Evolutionary conservation across 2,888 invertebrate genomes (phyloP), one percentile per base, ranked within the genome.

Genomic region (Spodoptera picta): DNA sequence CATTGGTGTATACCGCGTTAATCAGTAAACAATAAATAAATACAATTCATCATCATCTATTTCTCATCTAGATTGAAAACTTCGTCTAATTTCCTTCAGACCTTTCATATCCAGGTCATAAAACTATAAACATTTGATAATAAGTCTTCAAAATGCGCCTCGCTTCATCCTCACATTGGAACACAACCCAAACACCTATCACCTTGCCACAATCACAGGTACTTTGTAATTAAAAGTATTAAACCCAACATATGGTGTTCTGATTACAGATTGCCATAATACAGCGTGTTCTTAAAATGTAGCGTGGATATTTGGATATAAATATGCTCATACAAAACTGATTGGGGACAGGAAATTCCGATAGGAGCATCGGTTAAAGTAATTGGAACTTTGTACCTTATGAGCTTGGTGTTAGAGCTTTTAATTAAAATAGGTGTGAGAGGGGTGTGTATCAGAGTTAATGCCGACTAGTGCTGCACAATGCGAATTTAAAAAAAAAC

Each of bases 201-300:
- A 55, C 54, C 46, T 36, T 19, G 46, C 46, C 43, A 47, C 65
- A 64, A 60, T 65, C 62, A 31, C 69, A 23, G 48, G 61, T 54
- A 56, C 45, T 66, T 59, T 58, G 67, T 79, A 80, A 81, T 81
- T 80, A 81, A 81, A 81, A 70, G 82, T 80, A 78, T 78, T 74
- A 78, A 79, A 77, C 46, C 43, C 68, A 61, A 69, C 72, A 69
- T 76, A 72, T 73, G 73, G 72, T 67, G 69, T 66, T 61, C 66
- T 71, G 86, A 86, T 86, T 76, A 67, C 73, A 82, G 84, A 85
- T 86, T 82, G 79, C 71, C 66, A 74, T 80, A 81, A 81, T 76
- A 75, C 74, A 69, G 71, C 36, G 75, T 78, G 77, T 78, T 70
- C 67, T 62, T 64, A 65, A 83, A 75, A 75, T 78, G 85, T 82